phyloP scores from a whole-genome alignment of 2,888 invertebrate species.

The Idaea straminata region DNA sequence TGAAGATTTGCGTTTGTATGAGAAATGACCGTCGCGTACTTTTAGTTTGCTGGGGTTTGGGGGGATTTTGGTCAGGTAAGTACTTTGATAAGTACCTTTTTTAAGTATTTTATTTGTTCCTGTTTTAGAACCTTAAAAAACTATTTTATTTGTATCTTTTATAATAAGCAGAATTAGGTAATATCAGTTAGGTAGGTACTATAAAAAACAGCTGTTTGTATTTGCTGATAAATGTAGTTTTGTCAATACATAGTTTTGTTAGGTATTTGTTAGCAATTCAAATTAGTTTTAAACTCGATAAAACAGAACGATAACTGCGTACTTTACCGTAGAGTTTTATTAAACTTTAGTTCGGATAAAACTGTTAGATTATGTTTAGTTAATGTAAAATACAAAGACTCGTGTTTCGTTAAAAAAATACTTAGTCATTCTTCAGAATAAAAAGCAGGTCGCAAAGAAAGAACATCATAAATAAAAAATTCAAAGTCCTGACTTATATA shows the following conservation, averaged over 20 bases:
- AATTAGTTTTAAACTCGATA: slow-evolving; percentile 4
- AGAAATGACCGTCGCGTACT: too few relatives aligned
- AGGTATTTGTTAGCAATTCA: not conserved
- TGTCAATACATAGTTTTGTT: not conserved
- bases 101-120: too few relatives aligned
- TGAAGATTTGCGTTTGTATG: too few relatives aligned
- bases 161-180: not conserved
- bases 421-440: not conserved
- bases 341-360: not conserved
- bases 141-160: not conserved
- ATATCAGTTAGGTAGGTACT: not conserved
- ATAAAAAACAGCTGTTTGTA: not conserved
- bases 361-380: not conserved
- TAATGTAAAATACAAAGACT: not conserved
- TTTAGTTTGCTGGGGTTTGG: too few relatives aligned
- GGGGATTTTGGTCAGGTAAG: too few relatives aligned
- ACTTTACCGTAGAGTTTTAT: not conserved
- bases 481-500: too few relatives aligned
- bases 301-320: not conserved
- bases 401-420: not conserved
- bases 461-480: too few relatives aligned
- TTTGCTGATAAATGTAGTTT: not conserved
- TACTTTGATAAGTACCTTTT: too few relatives aligned
- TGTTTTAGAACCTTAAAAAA: too few relatives aligned
- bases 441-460: too few relatives aligned